phyloP scores from a whole-genome alignment of 2,113 vertebrate species.

The Nesospiza acunhae region DNA sequence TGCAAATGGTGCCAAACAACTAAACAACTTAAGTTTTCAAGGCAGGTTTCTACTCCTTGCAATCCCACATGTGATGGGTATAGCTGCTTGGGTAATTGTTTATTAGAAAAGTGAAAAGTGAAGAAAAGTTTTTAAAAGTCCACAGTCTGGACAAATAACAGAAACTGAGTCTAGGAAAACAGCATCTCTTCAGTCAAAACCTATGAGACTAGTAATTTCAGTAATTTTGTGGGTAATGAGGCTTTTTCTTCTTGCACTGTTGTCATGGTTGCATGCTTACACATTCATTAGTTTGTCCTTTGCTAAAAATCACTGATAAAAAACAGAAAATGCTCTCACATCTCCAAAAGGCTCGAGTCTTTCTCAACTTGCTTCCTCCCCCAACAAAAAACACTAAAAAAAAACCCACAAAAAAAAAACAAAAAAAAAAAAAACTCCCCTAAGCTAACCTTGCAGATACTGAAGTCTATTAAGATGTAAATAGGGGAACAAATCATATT shows the following conservation, averaged over 20 bases:
- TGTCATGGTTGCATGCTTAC: conserved; percentile 62
- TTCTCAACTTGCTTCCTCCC: background rate
- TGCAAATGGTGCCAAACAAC: background rate
- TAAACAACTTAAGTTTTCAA: background rate
- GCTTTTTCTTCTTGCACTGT: conserved; percentile 41
- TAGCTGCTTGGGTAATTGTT: background rate
- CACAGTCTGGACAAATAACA: background rate
- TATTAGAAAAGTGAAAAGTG: background rate
- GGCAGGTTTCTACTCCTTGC: background rate
- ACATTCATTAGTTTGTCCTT: conserved; percentile 56
- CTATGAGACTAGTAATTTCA: conserved; percentile 48
- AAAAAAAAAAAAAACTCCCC: too few relatives aligned
- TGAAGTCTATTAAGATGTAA: background rate
- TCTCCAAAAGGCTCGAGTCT: background rate
- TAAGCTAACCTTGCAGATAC: background rate
- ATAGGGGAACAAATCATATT: background rate
- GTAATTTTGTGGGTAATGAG: conserved; percentile 61
- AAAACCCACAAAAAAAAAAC: background rate
- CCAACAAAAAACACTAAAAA: background rate
- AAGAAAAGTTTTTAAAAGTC: background rate
- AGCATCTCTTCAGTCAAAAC: conserved; percentile 15
- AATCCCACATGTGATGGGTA: background rate
- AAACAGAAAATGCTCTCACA: background rate
- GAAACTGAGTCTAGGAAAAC: background rate
- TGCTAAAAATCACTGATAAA: conserved; percentile 25